Conservation (phyloP, 2,113 vertebrate genomes). For the Charina bottae region DNA sequence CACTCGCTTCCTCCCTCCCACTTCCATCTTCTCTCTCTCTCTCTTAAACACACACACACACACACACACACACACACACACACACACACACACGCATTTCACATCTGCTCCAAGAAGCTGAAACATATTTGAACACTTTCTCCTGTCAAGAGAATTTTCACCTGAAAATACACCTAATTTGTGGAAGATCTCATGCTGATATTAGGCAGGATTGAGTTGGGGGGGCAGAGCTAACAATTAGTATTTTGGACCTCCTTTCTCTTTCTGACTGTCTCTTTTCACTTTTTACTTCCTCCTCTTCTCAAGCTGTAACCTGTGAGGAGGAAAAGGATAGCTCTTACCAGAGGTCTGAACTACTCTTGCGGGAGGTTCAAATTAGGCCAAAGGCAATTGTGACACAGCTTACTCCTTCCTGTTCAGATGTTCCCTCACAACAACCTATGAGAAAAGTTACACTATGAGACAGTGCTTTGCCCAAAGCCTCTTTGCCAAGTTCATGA, state of each 20-base stretch:
- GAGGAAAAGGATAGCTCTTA: neutral
- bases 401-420: neutral
- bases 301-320: neutral
- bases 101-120: neutral
- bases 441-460: neutral
- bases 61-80: neutral
- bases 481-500: neutral
- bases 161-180: neutral
- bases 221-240: neutral
- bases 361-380: neutral
- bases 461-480: neutral
- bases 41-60: neutral
- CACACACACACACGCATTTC: neutral
- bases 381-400: neutral
- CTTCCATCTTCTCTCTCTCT: neutral
- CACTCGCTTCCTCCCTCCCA: neutral
- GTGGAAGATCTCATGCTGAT: neutral
- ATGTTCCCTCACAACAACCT: neutral
- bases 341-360: neutral
- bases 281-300: neutral
- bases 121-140: neutral
- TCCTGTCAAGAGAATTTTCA: neutral
- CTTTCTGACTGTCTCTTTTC: neutral
- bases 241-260: neutral
- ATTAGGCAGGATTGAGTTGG: neutral